Evolutionary conservation across 2,888 invertebrate species (phyloP), one percentile per base, ranked within the genome.

Genomic region (Scaptomyza polygonia): DNA sequence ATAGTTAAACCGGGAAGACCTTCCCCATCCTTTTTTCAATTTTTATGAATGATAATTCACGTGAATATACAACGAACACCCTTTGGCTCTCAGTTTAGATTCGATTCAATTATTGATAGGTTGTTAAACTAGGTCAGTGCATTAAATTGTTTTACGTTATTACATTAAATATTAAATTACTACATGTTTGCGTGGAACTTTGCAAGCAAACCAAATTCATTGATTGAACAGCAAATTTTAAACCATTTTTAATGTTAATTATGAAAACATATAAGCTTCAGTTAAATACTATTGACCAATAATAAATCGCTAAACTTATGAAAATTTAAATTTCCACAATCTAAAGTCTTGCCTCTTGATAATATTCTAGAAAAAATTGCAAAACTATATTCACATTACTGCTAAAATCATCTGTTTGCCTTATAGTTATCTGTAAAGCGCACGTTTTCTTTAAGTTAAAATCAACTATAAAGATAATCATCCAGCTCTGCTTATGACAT

Each of bases 61-160:
- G 43, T 58, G 39, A 55, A 67, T 77, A 49, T 62, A 57, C 54
- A 62, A 58, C 49, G 25, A 48, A 21, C 49, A 21, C 2, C 18
- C 40, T 32, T 6, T 14, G 53, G 5, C 11, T 1, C 16, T 21
- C 42, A 32, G 14, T 25, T 34, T n/a, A 30, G 25, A 66, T 57
- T 57, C 39, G 9, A 27, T 58, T 36, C 3, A 34, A 40, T 47
- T 52, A 40, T 18, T n/a, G 14, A 58, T 55, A 47, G 30, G 51
- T 78, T 78, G 78, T 45, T 62, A 45, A n/a, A n/a, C n/a, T 70
- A 81, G 82, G 78, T 84, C 78, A 74, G 71, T 69, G 70, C 9
- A 21, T 48, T 34, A 34, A 36, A 56, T 47, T 8, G 21, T 4
- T 21, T 2, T 40, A n/a, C 5, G 27, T 9, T 12, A 3, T 43